Evolutionary conservation across 2,888 invertebrate species (phyloP).

Genomic region (Punctoribates punctum): DNA sequence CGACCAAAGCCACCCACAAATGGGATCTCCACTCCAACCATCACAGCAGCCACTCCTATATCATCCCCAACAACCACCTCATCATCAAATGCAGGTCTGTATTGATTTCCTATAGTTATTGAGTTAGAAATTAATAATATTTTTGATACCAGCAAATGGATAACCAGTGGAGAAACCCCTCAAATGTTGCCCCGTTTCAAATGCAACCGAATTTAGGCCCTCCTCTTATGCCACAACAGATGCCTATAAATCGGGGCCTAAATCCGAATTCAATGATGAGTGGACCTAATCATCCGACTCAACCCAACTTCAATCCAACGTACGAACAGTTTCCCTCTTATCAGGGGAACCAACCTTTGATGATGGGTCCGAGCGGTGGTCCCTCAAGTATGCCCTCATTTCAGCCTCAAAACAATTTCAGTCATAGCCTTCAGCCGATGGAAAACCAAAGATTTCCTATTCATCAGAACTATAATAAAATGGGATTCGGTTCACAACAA

Average conservation of each 20-base stretch:
- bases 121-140: not conserved
- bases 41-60: not conserved
- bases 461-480: not conserved
- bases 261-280: not conserved
- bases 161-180: not conserved
- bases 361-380: not conserved
- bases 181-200: not conserved
- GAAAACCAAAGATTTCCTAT: slow-evolving; percentile 4
- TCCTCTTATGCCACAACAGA: not conserved
- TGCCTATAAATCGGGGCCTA: not conserved
- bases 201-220: not conserved
- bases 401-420: not conserved
- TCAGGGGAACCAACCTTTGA: not conserved
- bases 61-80: not conserved
- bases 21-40: not conserved
- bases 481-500: not conserved
- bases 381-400: not conserved
- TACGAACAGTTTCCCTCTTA: not conserved
- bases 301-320: not conserved
- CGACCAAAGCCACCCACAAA: slow-evolving; percentile 13
- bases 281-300: not conserved
- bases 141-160: not conserved
- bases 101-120: not conserved
- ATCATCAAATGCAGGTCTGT: slow-evolving; percentile 26
- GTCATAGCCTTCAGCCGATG: not conserved